Conservation (phyloP, 2,888 invertebrate genomes). For the Lithophane socia region DNA sequence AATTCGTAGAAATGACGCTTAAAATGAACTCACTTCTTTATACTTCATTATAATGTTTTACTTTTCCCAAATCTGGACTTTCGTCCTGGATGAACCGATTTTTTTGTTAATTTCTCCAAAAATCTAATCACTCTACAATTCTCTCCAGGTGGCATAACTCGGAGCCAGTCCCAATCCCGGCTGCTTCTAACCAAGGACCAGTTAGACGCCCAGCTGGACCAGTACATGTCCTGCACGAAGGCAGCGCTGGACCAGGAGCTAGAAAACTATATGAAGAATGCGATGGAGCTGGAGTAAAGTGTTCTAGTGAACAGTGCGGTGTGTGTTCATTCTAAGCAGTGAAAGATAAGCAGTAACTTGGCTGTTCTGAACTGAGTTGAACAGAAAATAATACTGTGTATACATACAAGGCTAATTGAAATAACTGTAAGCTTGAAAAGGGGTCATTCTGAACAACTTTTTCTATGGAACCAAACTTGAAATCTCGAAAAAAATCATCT, state of each 20-base stretch:
- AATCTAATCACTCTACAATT: neutral
- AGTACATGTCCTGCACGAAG: slow-evolving; percentile 93
- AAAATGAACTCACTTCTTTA: neutral
- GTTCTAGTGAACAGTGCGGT: slow-evolving; percentile 6
- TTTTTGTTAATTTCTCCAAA: neutral
- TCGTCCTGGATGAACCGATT: neutral
- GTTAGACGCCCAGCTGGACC: slow-evolving; percentile 93
- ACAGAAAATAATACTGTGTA: neutral
- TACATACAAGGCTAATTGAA: neutral
- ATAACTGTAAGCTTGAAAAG: neutral
- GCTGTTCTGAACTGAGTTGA: neutral
- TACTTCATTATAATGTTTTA: neutral
- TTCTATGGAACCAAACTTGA: neutral
- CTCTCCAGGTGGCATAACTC: slow-evolving; percentile 71
- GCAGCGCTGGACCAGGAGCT: slow-evolving; percentile 90
- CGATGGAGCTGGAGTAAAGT: slow-evolving; percentile 70
- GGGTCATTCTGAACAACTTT: neutral
- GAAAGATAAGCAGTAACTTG: neutral
- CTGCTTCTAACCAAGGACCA: slow-evolving; percentile 90
- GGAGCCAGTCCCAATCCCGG: slow-evolving; percentile 66
- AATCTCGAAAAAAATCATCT: neutral
- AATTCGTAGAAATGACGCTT: neutral
- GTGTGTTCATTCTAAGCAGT: slow-evolving; percentile 39
- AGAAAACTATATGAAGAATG: slow-evolving; percentile 88
- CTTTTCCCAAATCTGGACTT: too few species aligned